These are phyloP conservation scores for Pemphredon lugubris DNA, from an alignment of 2,888 invertebrate genomes.

Conservation along the genomic window DNA sequence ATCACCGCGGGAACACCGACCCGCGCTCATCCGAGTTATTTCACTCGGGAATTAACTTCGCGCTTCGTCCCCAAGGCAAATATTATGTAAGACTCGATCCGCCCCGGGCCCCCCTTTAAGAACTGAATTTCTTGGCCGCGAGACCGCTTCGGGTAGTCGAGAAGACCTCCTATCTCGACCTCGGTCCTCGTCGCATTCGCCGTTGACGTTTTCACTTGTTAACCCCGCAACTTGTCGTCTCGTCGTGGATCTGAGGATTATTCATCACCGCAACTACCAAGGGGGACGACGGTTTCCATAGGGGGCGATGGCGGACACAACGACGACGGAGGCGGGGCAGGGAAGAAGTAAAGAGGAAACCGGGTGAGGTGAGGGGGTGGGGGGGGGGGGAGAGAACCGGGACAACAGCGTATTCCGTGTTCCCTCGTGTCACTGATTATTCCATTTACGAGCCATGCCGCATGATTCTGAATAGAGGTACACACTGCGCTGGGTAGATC, in stretches of 20 bases:
- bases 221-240: conserved; percentile 67
- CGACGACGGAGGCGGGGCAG: conserved; percentile 30
- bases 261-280: conserved; percentile 68
- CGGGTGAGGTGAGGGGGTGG: conserved; percentile 39
- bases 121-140: conserved; percentile 47
- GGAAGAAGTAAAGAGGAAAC: conserved; percentile 46
- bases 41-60: too few species aligned
- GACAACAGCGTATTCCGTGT: conserved; percentile 72
- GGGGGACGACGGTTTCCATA: conserved; percentile 64
- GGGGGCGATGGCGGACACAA: conserved; percentile 58
- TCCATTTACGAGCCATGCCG: conserved; percentile 74
- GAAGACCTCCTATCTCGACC: too few species aligned
- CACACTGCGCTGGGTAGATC: conserved; percentile 56
- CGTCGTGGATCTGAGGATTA: conserved; percentile 67
- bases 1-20: too few species aligned
- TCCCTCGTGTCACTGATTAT: conserved; percentile 77
- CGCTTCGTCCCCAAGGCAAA: too few species aligned
- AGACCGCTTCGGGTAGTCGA: too few species aligned
- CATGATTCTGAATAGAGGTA: conserved; percentile 72
- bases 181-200: conserved; percentile 28
- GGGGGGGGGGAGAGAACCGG: conserved; percentile 53
- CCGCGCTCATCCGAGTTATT: too few species aligned
- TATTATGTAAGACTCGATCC: too few species aligned
- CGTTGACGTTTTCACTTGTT: conserved; percentile 64
- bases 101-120: too few species aligned